Evolutionary conservation across 1,140 invertebrate species (phyloP), one percentile per base, ranked within the genome.

Genomic region (Drosophila tani): DNA sequence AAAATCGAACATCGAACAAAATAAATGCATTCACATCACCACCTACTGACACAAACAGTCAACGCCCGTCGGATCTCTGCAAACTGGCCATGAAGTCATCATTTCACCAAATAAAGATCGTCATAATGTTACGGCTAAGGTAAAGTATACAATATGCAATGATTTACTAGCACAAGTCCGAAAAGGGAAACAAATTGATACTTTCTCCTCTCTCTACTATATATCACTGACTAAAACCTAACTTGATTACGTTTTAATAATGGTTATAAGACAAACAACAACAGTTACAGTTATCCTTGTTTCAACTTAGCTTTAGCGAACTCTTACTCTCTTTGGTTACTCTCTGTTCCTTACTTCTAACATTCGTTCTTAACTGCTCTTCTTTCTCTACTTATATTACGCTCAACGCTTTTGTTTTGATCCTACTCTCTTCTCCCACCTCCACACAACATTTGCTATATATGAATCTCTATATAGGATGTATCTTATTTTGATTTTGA

Each of bases 61-160:
- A 71, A 98, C 97, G 63, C 97, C 97, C 60, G 97, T 98, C 87
- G 97, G 97, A 90, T 98, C 97, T 50, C 94, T 98, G 83, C 97
- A 97, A 94, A 97, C 97, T 75, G 96, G 96, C 82, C 97, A 98
- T 91, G 97, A 98, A 94, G 95, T 97, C 62, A 95, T 98, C 65
- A 96, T 97, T 81, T 98, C 97, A 85, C 97, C 97, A 67, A 97
- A 97, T 94, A 95, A 97, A 91, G 97, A 97, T 94, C 94, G 96
- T 93, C 96, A 97, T 94, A 95, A 96, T 88, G 93, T 95, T 80
- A 95, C 95, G 92, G 95, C 96, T 92, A 97, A 97, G 96, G 97
- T 97, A 95, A 94, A 88, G 85, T 88, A 88, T 90, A 59, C 7
- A 60, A 60, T 62, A 81, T 46, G 47, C 63, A 68, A 78, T 74